Evolutionary conservation across 2,888 invertebrate genomes (phyloP), one percentile per base, ranked within the genome.

Genomic region (Acholoe squamosa): DNA sequence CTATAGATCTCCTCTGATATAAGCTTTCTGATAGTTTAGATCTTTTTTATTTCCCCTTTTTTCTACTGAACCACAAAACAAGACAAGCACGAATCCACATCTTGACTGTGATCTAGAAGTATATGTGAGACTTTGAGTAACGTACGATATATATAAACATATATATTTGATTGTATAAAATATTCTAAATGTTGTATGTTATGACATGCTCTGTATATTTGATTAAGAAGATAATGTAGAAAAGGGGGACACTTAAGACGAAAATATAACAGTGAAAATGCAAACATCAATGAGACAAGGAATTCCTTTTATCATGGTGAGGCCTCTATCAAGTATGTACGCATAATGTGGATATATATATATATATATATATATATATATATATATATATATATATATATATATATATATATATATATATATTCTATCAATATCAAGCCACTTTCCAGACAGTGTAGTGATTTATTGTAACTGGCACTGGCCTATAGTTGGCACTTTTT

Each of bases 341-440:
- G 5, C 84, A 3, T 19, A 89, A 90, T 43, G 71, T 90, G 16
- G 25, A 77, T 89, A 51, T 89, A 91, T 54, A 90, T 91, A 54
- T 91, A 77, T 19, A 51, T 34, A 22, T 19, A 84, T 33, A n/a
- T 33, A 19, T 34, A 89, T 71, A 31, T 71, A 33, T 22, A 89
- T 7, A 90, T 25, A 90, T 34, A 61, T 90, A 34, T 90, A 86
- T 56, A 61, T 31, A 67, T 61, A 89, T 43, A 90, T 89, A 89
- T 89, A 89, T 89, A 89, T 54, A 90, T 54, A 90, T 43, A 89
- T 90, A 25, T 51, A 77, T 89, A 51, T 89, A 91, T 54, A 90
- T 90, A 54, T 91, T 43, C 43, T 43, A 61, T n/a, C 61, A 56
- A 22, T n/a, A 25, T 25, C 51, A 89, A 61, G 52, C 31, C 28